Percentiles rank a stretch among this genome's conserved stretches.
Evolutionary conservation across 2,797 vertebrate species (phyloP).

Genomic region (Anabacerthia variegaticeps): DNA sequence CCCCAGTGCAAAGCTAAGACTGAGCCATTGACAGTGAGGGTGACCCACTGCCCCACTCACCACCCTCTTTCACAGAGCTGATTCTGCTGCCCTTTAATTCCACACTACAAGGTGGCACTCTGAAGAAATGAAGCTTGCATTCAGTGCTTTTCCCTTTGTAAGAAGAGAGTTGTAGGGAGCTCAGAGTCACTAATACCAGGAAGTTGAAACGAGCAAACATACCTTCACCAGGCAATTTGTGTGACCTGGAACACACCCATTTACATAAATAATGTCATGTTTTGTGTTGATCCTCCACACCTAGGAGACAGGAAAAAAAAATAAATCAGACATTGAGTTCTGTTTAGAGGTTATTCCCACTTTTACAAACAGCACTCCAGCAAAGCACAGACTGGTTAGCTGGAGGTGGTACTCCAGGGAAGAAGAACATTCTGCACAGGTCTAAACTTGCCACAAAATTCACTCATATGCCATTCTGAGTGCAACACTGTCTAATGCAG

Average conservation of each 20-base stretch:
- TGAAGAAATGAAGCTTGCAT: background rate
- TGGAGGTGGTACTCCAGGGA: background rate
- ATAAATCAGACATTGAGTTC: background rate
- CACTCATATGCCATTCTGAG: background rate
- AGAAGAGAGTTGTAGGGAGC: background rate
- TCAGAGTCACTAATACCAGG: background rate
- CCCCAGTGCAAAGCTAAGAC: background rate
- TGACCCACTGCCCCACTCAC: background rate
- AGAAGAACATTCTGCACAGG: background rate
- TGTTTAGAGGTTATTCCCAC: background rate
- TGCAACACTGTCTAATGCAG: background rate
- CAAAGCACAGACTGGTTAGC: background rate
- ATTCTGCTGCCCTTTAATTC: background rate
- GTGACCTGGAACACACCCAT: slow-evolving; percentile 93
- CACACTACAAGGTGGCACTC: background rate
- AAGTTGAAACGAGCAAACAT: slow-evolving; percentile 5
- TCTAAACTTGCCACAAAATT: background rate
- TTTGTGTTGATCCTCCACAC: slow-evolving; percentile 95
- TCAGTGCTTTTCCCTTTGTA: background rate
- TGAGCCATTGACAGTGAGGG: background rate
- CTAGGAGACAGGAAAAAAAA: slow-evolving; percentile 68
- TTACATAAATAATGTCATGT: slow-evolving; percentile 88
- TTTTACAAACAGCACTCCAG: background rate
- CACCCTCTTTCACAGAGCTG: background rate
- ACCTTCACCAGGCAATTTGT: slow-evolving; percentile 94